These are phyloP conservation scores for Drosophila fuyamai DNA, from an alignment of 1,140 invertebrate genomes.

Conservation along the genomic window DNA sequence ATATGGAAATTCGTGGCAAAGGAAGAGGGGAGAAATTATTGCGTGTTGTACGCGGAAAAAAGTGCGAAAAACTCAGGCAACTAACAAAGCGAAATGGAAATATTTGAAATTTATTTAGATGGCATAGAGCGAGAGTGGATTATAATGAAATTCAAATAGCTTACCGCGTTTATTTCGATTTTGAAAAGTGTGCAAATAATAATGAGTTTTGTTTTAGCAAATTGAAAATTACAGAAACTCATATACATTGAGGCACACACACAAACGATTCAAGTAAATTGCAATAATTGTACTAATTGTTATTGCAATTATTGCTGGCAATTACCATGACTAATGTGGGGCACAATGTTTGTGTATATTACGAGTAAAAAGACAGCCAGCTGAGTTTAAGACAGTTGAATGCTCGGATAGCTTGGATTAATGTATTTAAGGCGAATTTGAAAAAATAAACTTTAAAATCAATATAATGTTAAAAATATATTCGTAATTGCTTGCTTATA, in stretches of 20 bases:
- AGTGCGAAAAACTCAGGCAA: constrained; percentile 65
- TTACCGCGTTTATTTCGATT: constrained; percentile 18
- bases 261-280: constrained; percentile 57
- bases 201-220: constrained; percentile 71
- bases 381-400: constrained; percentile 16
- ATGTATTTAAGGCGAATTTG: not conserved
- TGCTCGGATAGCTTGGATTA: not conserved
- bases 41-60: constrained; percentile 48
- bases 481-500: too few species aligned
- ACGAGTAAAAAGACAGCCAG: constrained; percentile 21
- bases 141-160: constrained; percentile 56
- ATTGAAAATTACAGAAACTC: constrained; percentile 69
- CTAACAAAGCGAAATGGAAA: constrained; percentile 68
- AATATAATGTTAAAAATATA: not conserved
- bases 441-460: not conserved
- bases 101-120: constrained; percentile 44
- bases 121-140: not conserved
- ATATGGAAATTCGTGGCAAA: constrained; percentile 48
- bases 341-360: constrained; percentile 71
- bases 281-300: constrained; percentile 83
- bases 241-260: not conserved
- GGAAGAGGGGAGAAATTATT: constrained; percentile 30
- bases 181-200: constrained; percentile 54
- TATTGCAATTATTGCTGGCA: constrained; percentile 75
- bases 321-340: constrained; percentile 81